phyloP scores from a whole-genome alignment of 1,140 invertebrate species.

The Aricia agestis region DNA sequence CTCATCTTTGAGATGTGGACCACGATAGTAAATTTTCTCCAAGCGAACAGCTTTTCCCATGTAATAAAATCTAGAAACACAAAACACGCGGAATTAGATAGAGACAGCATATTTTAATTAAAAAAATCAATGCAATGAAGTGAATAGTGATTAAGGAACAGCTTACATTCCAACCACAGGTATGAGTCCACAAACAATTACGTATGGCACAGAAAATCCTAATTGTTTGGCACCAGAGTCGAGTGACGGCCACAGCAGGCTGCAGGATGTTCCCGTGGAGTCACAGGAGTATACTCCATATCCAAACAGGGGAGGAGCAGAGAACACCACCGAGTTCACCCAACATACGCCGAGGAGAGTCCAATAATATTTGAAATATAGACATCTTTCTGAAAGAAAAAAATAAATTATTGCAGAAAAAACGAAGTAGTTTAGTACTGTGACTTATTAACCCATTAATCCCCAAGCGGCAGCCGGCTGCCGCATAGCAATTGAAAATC shows the following conservation, averaged over 20 bases:
- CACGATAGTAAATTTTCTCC: slow-evolving; percentile 64
- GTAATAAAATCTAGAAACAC: slow-evolving; percentile 57
- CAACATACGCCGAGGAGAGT: slow-evolving; percentile 59
- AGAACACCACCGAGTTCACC: slow-evolving; percentile 56
- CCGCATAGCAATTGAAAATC: too few relatives aligned
- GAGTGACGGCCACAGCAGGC: slow-evolving; percentile 63
- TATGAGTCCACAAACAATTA: slow-evolving; percentile 60
- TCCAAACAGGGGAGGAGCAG: slow-evolving; percentile 68
- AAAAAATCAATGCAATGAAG: neutral
- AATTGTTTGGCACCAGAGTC: slow-evolving; percentile 52
- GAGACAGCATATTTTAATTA: neutral
- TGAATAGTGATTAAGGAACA: neutral
- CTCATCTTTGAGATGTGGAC: slow-evolving; percentile 55
- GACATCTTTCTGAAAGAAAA: slow-evolving; percentile 60
- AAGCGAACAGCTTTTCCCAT: slow-evolving; percentile 62
- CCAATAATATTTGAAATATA: slow-evolving; percentile 67
- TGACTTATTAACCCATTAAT: too few relatives aligned
- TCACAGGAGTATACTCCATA: slow-evolving; percentile 73
- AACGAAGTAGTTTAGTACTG: too few relatives aligned
- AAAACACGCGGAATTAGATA: neutral
- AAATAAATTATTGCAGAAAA: slow-evolving; percentile 11
- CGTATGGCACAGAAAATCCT: slow-evolving; percentile 61
- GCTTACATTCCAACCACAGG: slow-evolving; percentile 71
- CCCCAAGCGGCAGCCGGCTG: too few relatives aligned
- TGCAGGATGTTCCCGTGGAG: slow-evolving; percentile 62